These are phyloP conservation scores for Xestia ashworthii DNA, from an alignment of 2,888 invertebrate genomes.

Conservation along the genomic window DNA sequence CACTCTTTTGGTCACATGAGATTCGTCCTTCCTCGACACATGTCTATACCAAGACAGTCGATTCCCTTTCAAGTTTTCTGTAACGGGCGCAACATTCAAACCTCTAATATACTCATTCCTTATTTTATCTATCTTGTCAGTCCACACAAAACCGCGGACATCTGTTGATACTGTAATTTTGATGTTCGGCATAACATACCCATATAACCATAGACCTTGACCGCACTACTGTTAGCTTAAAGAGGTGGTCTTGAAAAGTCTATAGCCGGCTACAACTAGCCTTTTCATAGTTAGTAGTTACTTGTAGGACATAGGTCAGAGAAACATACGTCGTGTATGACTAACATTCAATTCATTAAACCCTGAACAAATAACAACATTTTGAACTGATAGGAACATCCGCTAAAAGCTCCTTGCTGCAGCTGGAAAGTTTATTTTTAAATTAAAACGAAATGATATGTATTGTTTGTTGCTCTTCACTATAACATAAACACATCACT, in stretches of 20 bases:
- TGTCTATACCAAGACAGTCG: too few relatives aligned
- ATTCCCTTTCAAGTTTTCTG: too few relatives aligned
- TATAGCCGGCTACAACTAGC: background rate
- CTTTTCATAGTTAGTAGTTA: background rate
- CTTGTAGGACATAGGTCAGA: background rate
- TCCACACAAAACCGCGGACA: too few relatives aligned
- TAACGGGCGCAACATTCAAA: too few relatives aligned
- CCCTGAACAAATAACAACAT: slow-evolving; percentile 2
- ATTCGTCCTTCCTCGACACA: too few relatives aligned
- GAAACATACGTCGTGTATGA: background rate
- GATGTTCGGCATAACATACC: background rate
- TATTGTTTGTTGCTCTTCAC: slow-evolving; percentile 1
- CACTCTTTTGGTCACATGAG: too few relatives aligned
- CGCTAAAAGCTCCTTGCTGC: slow-evolving; percentile 23
- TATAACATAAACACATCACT: background rate
- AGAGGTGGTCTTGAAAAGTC: background rate
- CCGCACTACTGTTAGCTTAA: background rate
- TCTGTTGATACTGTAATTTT: too few relatives aligned
- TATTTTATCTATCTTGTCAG: too few relatives aligned
- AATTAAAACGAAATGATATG: slow-evolving; percentile 21
- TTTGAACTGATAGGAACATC: slow-evolving; percentile 39
- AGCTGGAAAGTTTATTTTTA: slow-evolving; percentile 24
- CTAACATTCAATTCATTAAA: background rate
- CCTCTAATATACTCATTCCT: too few relatives aligned
- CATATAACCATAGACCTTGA: background rate